A percentile compares a stretch with the other conserved stretches of the same genome.
phyloP scores from a whole-genome alignment of 2,797 vertebrate species.

The Petrocephalus schoutedeni region DNA sequence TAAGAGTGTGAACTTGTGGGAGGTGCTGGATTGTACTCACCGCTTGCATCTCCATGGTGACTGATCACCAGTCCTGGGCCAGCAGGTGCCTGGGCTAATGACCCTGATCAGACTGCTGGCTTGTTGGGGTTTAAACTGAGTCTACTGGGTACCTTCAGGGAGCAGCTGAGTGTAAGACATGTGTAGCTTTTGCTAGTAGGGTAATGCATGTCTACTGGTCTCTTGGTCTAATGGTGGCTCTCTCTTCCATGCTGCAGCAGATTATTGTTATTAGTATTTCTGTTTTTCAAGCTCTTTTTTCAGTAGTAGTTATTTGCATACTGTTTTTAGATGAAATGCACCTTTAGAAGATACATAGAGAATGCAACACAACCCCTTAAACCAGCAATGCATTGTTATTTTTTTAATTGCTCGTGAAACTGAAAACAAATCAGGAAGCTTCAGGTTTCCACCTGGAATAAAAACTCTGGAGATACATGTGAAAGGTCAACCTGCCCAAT shows the following conservation, averaged over 20 bases:
- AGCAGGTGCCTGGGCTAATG: background rate
- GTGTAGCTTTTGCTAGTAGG: background rate
- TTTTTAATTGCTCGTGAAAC: background rate
- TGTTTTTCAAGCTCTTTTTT: background rate
- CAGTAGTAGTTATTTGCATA: background rate
- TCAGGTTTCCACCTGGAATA: background rate
- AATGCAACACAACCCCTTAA: background rate
- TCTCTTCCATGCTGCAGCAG: background rate
- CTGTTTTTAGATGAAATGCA: background rate
- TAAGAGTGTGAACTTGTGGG: slow-evolving; percentile 6
- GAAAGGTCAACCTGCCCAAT: background rate
- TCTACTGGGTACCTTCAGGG: background rate
- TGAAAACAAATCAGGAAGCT: background rate
- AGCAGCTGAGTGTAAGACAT: background rate
- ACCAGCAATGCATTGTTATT: background rate
- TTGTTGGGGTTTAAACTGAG: background rate
- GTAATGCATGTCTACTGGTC: background rate
- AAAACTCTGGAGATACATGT: background rate
- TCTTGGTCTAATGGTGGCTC: background rate
- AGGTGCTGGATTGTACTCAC: background rate
- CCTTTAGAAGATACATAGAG: background rate
- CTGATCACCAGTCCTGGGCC: background rate
- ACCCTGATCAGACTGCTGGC: background rate
- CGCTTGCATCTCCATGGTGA: background rate
- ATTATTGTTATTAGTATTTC: background rate